Conservation (phyloP, 2,797 vertebrate genomes). For the Bradypodion pumilum region DNA sequence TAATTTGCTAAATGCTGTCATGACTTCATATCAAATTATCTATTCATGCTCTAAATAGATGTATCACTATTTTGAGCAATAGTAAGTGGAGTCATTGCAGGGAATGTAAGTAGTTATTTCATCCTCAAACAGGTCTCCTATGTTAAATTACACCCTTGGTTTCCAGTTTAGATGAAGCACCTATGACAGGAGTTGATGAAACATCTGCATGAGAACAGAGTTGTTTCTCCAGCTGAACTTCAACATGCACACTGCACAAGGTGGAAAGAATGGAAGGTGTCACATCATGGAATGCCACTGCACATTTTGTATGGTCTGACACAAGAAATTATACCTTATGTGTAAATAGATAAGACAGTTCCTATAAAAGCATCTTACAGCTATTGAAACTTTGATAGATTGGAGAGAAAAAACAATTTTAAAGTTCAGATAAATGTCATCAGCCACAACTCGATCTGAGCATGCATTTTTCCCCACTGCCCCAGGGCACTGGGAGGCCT, state of each 20-base stretch:
- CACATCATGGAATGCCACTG: not conserved
- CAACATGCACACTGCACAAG: not conserved
- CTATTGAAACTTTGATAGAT: not conserved
- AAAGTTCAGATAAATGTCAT: too few species aligned
- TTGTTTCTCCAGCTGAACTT: not conserved
- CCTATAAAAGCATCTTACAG: fast-evolving
- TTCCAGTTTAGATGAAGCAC: conserved; percentile 34
- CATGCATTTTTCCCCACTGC: too few species aligned
- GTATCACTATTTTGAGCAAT: conserved; percentile 43
- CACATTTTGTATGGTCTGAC: not conserved
- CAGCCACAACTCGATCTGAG: too few species aligned
- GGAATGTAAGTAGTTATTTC: conserved; percentile 33
- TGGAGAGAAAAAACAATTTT: not conserved
- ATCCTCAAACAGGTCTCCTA: conserved; percentile 17
- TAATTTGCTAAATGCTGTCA: conserved; percentile 33
- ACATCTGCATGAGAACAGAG: not conserved
- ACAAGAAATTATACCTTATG: not conserved
- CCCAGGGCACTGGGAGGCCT: too few species aligned
- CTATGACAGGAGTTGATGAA: conserved; percentile 39
- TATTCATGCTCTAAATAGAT: conserved; percentile 30
- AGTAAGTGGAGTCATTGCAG: conserved; percentile 36
- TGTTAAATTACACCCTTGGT: conserved; percentile 35
- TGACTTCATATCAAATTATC: conserved; percentile 43
- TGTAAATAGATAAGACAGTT: not conserved
- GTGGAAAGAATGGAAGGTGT: conserved; percentile 21